Evolutionary conservation across 2,888 invertebrate genomes (phyloP).

Genomic region (Harpagoxenus sublaevis): DNA sequence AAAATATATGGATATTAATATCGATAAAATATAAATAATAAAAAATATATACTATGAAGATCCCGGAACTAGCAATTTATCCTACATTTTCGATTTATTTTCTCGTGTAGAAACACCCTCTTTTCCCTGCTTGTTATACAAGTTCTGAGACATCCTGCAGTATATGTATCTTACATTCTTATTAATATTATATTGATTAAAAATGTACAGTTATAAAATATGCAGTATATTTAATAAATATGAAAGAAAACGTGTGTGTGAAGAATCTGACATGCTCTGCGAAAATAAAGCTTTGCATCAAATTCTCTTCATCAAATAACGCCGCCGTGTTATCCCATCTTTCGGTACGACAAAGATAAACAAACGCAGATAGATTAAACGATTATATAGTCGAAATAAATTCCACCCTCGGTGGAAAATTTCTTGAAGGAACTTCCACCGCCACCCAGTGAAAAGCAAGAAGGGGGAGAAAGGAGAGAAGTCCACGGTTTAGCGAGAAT

Average conservation of each 20-base stretch:
- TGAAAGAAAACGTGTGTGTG: neutral
- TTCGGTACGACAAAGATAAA: constrained; percentile 19
- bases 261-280: neutral
- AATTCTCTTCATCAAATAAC: constrained; percentile 2
- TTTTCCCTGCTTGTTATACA: too few relatives aligned
- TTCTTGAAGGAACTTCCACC: neutral
- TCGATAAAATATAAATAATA: too few relatives aligned
- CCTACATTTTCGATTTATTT: too few relatives aligned
- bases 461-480: neutral
- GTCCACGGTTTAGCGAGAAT: constrained; percentile 44
- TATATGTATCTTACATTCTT: neutral
- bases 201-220: neutral
- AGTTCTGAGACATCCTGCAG: too few relatives aligned
- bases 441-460: neutral
- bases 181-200: neutral
- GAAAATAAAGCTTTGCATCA: neutral
- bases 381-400: constrained; percentile 37
- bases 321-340: neutral
- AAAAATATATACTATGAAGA: too few relatives aligned
- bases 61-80: too few relatives aligned
- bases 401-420: constrained; percentile 27
- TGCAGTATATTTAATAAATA: neutral
- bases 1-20: too few relatives aligned
- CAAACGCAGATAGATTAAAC: constrained; percentile 36
- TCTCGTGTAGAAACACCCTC: too few relatives aligned